Conservation (phyloP, 2,888 invertebrate species). For the Calephelis perditalis region DNA sequence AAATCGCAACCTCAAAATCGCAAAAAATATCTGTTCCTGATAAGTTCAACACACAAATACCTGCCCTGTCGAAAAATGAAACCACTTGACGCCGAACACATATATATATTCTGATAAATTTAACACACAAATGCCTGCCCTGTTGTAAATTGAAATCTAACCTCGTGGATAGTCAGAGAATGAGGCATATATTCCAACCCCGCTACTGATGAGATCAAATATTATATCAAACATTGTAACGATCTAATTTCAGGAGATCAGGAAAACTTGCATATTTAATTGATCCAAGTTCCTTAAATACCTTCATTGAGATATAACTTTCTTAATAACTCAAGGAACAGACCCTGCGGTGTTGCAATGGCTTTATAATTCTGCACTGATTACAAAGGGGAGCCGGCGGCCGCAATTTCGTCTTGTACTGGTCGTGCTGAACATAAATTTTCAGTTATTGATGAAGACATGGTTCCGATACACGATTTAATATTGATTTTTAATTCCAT, state of each 20-base stretch:
- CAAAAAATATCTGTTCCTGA: no score
- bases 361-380: constrained; percentile 76
- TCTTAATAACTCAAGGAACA: constrained; percentile 51
- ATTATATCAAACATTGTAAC: constrained; percentile 22
- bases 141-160: no score
- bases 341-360: constrained; percentile 68
- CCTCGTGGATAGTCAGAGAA: no score
- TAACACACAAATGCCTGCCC: no score
- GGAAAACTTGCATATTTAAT: constrained; percentile 21
- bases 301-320: constrained; percentile 56
- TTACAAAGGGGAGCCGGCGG: constrained; percentile 80
- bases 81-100: no score
- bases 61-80: no score
- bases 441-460: constrained; percentile 79
- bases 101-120: no score
- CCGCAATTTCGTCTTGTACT: constrained; percentile 78
- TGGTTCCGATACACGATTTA: constrained; percentile 49
- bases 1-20: no score
- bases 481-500: constrained; percentile 41
- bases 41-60: no score
- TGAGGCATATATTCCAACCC: no score
- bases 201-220: constrained; percentile 2
- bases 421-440: constrained; percentile 76
- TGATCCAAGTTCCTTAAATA: constrained; percentile 33
- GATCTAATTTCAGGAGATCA: background rate